Conservation (phyloP, 1,140 invertebrate species). For the Chrysoperla carnea region DNA sequence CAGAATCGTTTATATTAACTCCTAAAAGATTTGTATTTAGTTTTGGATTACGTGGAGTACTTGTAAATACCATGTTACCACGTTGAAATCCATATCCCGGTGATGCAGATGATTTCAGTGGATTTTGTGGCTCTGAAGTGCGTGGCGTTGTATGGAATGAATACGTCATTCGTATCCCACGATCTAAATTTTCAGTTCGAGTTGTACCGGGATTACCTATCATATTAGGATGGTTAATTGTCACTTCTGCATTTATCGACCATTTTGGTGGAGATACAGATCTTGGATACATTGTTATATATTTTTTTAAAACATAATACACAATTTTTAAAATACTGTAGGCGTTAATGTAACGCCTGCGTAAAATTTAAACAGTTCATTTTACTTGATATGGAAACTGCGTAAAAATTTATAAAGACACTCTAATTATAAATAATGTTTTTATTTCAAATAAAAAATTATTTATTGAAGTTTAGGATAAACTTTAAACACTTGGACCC, state of each 20-base stretch:
- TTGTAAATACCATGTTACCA: conserved; percentile 34
- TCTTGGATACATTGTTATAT: not conserved
- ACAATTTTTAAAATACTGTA: too few relatives aligned
- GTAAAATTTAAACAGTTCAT: too few relatives aligned
- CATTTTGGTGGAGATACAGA: conserved; percentile 25
- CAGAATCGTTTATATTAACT: conserved; percentile 21
- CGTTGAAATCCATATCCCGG: conserved; percentile 24
- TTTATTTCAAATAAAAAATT: too few relatives aligned
- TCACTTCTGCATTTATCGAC: conserved; percentile 40
- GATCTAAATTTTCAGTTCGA: conserved; percentile 18
- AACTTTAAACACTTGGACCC: too few relatives aligned
- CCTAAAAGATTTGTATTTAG: conserved; percentile 4
- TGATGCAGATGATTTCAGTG: not conserved
- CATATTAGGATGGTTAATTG: conserved; percentile 24
- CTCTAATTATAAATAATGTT: too few relatives aligned
- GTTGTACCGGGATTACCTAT: conserved; percentile 9
- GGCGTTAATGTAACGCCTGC: too few relatives aligned
- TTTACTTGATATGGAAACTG: too few relatives aligned
- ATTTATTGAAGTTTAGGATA: too few relatives aligned
- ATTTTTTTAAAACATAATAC: not conserved
- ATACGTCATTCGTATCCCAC: conserved; percentile 29
- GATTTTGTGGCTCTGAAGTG: conserved; percentile 1
- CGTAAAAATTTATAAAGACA: too few relatives aligned
- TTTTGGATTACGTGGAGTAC: conserved; percentile 22
- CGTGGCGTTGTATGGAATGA: conserved; percentile 11